These are phyloP conservation scores for Torymus texanus DNA, from an alignment of 2,888 invertebrate species.

Conservation along the genomic window DNA sequence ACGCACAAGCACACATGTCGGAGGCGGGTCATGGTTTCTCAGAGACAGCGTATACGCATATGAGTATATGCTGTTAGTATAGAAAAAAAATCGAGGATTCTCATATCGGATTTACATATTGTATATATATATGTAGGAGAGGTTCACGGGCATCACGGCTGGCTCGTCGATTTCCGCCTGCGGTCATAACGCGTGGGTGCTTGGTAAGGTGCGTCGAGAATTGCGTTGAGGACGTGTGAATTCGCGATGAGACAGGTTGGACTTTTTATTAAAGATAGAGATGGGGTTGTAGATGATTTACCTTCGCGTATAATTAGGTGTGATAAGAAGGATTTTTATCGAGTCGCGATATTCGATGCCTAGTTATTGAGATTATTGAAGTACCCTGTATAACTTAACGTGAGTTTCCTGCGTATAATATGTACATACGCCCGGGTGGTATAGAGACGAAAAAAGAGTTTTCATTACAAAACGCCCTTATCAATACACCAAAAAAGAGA, in stretches of 20 bases:
- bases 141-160: neutral
- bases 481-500: slow-evolving; percentile 21
- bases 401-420: too few species aligned
- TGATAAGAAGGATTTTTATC: too few species aligned
- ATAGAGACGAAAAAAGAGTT: slow-evolving; percentile 26
- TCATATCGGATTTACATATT: slow-evolving; percentile 38
- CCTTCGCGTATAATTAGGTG: too few species aligned
- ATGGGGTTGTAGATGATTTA: neutral
- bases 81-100: slow-evolving; percentile 16
- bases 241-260: slow-evolving; percentile 22
- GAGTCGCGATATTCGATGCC: too few species aligned
- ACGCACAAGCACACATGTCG: neutral
- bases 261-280: neutral
- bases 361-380: too few species aligned
- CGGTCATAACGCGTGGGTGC: slow-evolving; percentile 24
- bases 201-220: neutral
- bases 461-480: slow-evolving; percentile 33
- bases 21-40: slow-evolving; percentile 4
- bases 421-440: neutral
- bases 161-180: neutral
- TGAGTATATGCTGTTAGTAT: neutral
- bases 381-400: too few species aligned
- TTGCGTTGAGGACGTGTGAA: neutral
- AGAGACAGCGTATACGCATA: slow-evolving; percentile 15
- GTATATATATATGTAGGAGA: slow-evolving; percentile 1